Percentiles rank a stretch among this genome's conserved stretches.
Conservation (phyloP, 1,140 invertebrate species). For the Drosophila malerkotliana region DNA sequence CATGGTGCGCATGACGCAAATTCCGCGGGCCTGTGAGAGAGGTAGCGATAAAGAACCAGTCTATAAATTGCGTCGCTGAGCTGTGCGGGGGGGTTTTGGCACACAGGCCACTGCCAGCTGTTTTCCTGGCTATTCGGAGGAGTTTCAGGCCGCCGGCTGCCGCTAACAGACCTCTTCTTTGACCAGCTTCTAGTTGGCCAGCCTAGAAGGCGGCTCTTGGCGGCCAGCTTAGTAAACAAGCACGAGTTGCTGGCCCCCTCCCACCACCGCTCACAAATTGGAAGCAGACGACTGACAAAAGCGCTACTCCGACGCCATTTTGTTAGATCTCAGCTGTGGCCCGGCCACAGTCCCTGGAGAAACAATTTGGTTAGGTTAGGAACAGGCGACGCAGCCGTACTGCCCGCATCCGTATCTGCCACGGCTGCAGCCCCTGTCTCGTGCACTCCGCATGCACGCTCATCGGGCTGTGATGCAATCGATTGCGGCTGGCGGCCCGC, state of each 20-base stretch:
- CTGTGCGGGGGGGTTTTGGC: background rate
- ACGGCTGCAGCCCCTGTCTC: slow-evolving; percentile 7
- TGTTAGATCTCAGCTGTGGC: slow-evolving; percentile 25
- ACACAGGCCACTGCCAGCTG: slow-evolving; percentile 1
- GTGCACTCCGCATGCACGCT: background rate
- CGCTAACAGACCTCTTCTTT: background rate
- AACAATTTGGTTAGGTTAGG: slow-evolving; percentile 41
- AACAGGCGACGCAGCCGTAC: slow-evolving; percentile 26
- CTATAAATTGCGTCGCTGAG: slow-evolving; percentile 38
- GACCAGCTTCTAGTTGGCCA: background rate
- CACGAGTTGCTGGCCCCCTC: slow-evolving; percentile 50
- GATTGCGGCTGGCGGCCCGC: background rate
- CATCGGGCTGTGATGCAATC: slow-evolving; percentile 29
- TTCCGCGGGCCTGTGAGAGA: slow-evolving; percentile 19
- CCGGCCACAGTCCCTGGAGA: slow-evolving; percentile 20
- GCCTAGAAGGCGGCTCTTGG: background rate
- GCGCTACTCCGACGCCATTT: slow-evolving; percentile 39
- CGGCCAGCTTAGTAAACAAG: slow-evolving; percentile 58
- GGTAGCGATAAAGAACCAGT: slow-evolving; percentile 45
- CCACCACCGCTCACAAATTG: slow-evolving; percentile 19
- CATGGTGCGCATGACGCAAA: slow-evolving; percentile 82
- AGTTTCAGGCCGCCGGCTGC: slow-evolving; percentile 2
- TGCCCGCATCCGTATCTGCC: slow-evolving; percentile 1
- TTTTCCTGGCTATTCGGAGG: slow-evolving; percentile 2
- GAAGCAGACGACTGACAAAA: slow-evolving; percentile 6